Evolutionary conservation across 2,797 vertebrate genomes (phyloP), one percentile per base, ranked within the genome.

Genomic region (Gambelia wislizenii): DNA sequence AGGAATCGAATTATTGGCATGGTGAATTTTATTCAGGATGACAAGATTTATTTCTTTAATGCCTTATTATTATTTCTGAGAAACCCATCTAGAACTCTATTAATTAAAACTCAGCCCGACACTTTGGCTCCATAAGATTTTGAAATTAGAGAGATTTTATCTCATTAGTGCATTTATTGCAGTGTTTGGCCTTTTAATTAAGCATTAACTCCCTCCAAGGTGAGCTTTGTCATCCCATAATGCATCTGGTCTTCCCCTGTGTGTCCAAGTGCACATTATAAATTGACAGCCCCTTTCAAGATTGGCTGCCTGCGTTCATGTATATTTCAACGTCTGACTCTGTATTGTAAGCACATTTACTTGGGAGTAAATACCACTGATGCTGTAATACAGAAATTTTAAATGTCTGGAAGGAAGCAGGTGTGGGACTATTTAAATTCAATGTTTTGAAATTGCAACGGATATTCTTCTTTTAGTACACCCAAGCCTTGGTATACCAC

Each of bases 1-100:
- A 87, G 61, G n/a, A 85, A 83, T 88, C 92, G 33, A 83, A 88
- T 81, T 42, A 83, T 89, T 44, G 91, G 88, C 72, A 10, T 80
- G 79, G 86, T 1, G 0, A 44, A 89, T 95, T 90, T 94, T 92
- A 89, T n/a, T 88, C 33, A 64, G 2, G 2, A 90, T 75, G 78
- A 27, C 0, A 1, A 88, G 94, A 95, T 94, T 95, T 95, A 93
- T 93, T 95, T 83, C 59, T 72, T 92, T 36, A 56, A 5, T 95
- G 91, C 92, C 95, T 96, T 96, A 94, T 92, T 95, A 87, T 94
- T 96, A 92, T 94, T 97, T 96, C 94, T 96, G 86, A 96, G 93
- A 96, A 96, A 94, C 83, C 52, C 82, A 94, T 94, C 77, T 90
- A 93, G 59, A 93, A 95, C 93, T 96, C 92, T 94, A 94, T 96